A percentile compares a stretch with the other conserved stretches of the same genome.
Conservation (phyloP, 2,113 vertebrate genomes). For the Polypterus bichir region DNA sequence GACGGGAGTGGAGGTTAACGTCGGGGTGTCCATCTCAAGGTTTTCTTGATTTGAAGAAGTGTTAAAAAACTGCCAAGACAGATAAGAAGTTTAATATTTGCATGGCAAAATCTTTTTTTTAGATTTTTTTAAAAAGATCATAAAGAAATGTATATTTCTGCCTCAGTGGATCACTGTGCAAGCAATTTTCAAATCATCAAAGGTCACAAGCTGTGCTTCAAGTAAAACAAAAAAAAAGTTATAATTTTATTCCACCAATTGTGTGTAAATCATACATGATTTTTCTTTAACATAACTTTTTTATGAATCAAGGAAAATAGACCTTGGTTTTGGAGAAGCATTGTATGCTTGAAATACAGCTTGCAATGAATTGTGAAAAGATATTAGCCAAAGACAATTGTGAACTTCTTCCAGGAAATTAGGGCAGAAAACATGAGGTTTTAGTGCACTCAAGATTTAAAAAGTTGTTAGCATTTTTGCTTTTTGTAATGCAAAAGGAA, state of each 20-base stretch:
- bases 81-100: background rate
- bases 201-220: conserved; percentile 15
- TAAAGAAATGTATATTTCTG: no score
- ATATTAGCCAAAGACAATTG: conserved; percentile 1
- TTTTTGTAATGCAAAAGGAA: conserved; percentile 27
- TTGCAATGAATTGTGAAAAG: background rate
- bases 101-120: no score
- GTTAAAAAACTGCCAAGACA: conserved; percentile 72
- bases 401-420: conserved; percentile 1
- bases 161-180: no score
- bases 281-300: no score
- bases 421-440: background rate
- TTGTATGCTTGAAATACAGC: background rate
- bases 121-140: no score
- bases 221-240: conserved; percentile 4
- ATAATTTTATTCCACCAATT: background rate
- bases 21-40: conserved; percentile 59
- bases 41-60: conserved; percentile 69
- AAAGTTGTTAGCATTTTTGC: conserved; percentile 8
- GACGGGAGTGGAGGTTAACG: conserved; percentile 58
- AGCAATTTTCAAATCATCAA: background rate
- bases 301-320: no score
- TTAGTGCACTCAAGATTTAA: background rate
- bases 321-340: background rate
- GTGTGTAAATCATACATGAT: no score